Conservation (phyloP, 2,113 vertebrate species). For the Haemorhous mexicanus region DNA sequence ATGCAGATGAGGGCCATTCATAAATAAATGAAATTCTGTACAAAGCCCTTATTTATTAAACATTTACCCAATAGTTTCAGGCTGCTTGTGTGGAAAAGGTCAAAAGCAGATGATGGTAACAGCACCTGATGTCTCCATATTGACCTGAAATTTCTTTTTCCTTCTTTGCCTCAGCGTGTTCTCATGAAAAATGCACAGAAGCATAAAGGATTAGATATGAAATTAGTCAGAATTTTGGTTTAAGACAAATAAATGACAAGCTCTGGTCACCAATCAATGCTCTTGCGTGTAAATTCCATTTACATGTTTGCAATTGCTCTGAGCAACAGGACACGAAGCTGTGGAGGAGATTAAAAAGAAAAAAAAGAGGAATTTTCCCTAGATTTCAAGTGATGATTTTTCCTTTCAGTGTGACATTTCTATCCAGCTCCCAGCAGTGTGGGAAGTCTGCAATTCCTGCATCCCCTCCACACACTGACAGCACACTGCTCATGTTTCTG, state of each 20-base stretch:
- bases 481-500: neutral
- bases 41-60: neutral
- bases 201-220: neutral
- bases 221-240: neutral
- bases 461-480: accelerated
- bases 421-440: neutral
- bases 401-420: neutral
- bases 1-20: neutral
- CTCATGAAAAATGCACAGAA: neutral
- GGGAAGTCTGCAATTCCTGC: neutral
- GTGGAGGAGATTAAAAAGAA: neutral
- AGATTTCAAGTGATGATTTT: neutral
- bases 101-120: neutral
- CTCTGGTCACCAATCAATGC: neutral
- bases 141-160: neutral
- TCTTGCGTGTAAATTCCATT: neutral
- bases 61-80: neutral
- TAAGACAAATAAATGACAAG: neutral
- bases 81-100: neutral
- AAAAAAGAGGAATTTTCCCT: neutral
- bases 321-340: neutral
- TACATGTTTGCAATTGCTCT: neutral
- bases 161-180: neutral
- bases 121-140: neutral
- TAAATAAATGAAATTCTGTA: neutral